A percentile compares a stretch with the other conserved stretches of the same genome.
phyloP scores from a whole-genome alignment of 2,113 vertebrate genomes.

The Amphiprion ocellaris region DNA sequence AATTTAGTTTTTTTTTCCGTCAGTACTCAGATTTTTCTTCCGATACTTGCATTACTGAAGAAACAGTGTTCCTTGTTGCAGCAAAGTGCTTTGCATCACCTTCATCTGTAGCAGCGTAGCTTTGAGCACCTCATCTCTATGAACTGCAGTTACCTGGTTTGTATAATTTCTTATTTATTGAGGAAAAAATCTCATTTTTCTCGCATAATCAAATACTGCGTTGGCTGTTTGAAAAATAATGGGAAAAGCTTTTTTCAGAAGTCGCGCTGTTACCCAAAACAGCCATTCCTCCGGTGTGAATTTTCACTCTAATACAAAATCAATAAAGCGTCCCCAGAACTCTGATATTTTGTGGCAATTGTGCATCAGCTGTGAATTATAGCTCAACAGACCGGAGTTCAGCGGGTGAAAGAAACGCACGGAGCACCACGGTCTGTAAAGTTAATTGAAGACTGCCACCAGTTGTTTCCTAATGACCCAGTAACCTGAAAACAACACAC shows the following conservation, averaged over 20 bases:
- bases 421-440: slow-evolving; percentile 9
- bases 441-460: slow-evolving; percentile 48
- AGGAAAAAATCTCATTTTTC: background rate
- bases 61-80: background rate
- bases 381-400: slow-evolving; percentile 23
- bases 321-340: background rate
- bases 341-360: slow-evolving; percentile 23
- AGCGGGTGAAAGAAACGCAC: slow-evolving; percentile 3
- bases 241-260: background rate
- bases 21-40: background rate
- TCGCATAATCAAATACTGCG: slow-evolving; percentile 20
- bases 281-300: background rate
- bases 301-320: slow-evolving; percentile 25
- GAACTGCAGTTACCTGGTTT: slow-evolving; percentile 19
- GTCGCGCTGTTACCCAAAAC: background rate
- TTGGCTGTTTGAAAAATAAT: background rate
- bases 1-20: background rate
- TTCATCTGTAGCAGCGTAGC: background rate
- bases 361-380: slow-evolving; percentile 30
- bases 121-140: background rate
- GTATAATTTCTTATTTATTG: slow-evolving; percentile 6
- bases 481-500: slow-evolving; percentile 19
- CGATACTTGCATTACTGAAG: background rate
- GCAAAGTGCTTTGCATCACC: background rate
- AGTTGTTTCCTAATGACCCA: slow-evolving; percentile 70